These are phyloP conservation scores for Octonoba sinensis DNA, from an alignment of 2,888 invertebrate species.

Conservation along the genomic window DNA sequence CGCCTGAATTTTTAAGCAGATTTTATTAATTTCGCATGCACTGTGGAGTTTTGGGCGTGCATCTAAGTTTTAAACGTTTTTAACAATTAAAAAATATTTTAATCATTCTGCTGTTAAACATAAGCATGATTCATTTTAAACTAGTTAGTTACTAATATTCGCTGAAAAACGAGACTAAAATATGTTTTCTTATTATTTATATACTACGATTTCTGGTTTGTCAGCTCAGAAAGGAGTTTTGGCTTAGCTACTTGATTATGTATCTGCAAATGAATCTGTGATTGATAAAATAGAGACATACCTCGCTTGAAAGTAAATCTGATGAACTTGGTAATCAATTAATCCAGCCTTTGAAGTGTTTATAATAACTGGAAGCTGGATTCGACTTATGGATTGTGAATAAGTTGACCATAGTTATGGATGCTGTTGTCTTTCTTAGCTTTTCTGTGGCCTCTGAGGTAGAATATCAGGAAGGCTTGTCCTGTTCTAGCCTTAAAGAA, in stretches of 20 bases:
- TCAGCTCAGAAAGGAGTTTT: constrained; percentile 5
- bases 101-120: no score
- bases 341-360: neutral
- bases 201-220: no score
- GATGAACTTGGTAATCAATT: neutral
- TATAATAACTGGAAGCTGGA: neutral
- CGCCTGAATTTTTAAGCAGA: no score
- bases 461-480: constrained; percentile 57
- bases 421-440: constrained; percentile 51
- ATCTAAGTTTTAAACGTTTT: no score
- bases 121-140: no score
- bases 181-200: no score
- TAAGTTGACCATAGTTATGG: neutral
- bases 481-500: constrained; percentile 61
- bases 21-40: no score
- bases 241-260: constrained; percentile 33
- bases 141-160: no score
- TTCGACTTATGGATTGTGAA: neutral
- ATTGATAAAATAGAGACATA: constrained; percentile 16
- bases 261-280: neutral
- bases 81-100: no score
- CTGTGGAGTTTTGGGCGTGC: no score
- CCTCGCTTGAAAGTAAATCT: constrained; percentile 23
- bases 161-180: no score
- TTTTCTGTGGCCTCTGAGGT: constrained; percentile 57